phyloP scores from a whole-genome alignment of 2,888 invertebrate genomes.

The Pyrrhosoma nymphula region DNA sequence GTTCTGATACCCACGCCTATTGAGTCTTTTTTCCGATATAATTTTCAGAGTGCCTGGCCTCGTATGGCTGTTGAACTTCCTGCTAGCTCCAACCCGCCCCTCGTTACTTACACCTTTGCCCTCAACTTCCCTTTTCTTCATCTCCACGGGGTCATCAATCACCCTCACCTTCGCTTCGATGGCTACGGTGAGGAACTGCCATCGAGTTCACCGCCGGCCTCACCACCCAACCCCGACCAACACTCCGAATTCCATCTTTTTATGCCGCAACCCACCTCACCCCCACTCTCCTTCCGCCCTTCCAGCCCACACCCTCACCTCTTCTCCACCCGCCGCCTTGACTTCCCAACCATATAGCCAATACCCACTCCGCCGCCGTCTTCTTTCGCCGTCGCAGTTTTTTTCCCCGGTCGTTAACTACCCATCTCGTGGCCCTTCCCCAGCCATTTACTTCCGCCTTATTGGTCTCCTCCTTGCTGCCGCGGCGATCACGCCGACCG shows the following conservation, averaged over 20 bases:
- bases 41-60: background rate
- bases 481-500: background rate
- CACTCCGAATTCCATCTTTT: background rate
- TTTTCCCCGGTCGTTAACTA: slow-evolving; percentile 56
- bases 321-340: background rate
- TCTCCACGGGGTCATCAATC: slow-evolving; percentile 51
- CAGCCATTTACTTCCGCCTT: slow-evolving; percentile 38
- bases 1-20: background rate
- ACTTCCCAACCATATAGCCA: slow-evolving; percentile 13
- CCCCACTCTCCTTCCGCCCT: background rate
- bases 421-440: slow-evolving; percentile 32
- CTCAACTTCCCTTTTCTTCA: background rate
- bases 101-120: background rate
- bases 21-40: background rate
- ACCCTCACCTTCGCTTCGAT: slow-evolving; percentile 60
- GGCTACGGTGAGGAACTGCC: slow-evolving; percentile 46
- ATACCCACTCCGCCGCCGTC: slow-evolving; percentile 31
- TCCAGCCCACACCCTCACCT: background rate
- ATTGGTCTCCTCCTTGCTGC: background rate
- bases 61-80: background rate
- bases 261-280: background rate
- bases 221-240: background rate
- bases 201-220: slow-evolving; percentile 29
- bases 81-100: background rate
- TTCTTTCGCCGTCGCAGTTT: slow-evolving; percentile 7